These are phyloP conservation scores for Mylabris sibirica DNA, from an alignment of 2,888 invertebrate species.

Conservation along the genomic window DNA sequence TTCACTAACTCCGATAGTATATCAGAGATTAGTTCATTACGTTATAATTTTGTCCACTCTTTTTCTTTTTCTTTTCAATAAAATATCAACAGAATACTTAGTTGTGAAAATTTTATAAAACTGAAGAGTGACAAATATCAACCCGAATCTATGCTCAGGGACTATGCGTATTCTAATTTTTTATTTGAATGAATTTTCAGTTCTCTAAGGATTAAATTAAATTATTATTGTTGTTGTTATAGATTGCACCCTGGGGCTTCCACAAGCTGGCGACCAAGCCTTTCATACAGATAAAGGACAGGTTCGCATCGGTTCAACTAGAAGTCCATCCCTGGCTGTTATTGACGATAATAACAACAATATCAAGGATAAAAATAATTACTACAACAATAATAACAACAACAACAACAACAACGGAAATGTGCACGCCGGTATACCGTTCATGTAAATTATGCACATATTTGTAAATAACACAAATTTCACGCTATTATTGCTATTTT, in stretches of 20 bases:
- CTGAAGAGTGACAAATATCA: too few relatives aligned
- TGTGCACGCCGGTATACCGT: slow-evolving; percentile 62
- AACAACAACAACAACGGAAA: slow-evolving; percentile 47
- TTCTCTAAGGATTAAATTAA: not conserved
- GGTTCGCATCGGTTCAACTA: slow-evolving; percentile 27
- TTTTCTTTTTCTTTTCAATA: too few relatives aligned
- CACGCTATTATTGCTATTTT: not conserved
- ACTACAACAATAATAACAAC: slow-evolving; percentile 29
- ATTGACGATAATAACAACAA: not conserved
- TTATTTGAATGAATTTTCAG: not conserved
- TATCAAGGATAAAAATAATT: not conserved
- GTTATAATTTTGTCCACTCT: too few relatives aligned
- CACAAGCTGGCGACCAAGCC: slow-evolving; percentile 31
- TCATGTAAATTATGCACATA: slow-evolving; percentile 59
- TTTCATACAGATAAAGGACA: slow-evolving; percentile 29
- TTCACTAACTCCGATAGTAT: too few relatives aligned
- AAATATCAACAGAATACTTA: too few relatives aligned
- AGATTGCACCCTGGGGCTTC: slow-evolving; percentile 48
- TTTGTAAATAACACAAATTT: slow-evolving; percentile 38
- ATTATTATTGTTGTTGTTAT: too few relatives aligned
- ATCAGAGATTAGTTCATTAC: too few relatives aligned
- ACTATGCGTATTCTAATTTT: too few relatives aligned
- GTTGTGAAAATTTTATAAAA: too few relatives aligned
- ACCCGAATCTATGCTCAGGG: too few relatives aligned
- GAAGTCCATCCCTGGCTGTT: slow-evolving; percentile 36